Evolutionary conservation across 2,888 invertebrate genomes (phyloP).

Genomic region (Melangyna quadrimaculata): DNA sequence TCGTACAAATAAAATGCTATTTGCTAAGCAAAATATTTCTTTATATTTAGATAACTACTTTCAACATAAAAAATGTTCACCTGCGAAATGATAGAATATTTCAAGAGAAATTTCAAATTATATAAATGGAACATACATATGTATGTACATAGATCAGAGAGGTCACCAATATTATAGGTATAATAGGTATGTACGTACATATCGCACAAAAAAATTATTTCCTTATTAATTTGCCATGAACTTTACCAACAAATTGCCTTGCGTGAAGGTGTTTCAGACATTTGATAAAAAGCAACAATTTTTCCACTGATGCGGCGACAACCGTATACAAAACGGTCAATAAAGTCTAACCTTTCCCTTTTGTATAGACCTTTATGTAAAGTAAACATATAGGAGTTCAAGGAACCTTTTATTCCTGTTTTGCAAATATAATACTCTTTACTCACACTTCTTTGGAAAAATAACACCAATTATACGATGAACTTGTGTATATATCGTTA

Average conservation of each 20-base stretch:
- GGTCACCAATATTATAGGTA: no score
- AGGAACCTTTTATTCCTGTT: constrained; percentile 52
- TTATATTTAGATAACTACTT: no score
- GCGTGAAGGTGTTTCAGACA: not conserved
- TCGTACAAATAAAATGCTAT: not conserved
- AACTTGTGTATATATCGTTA: constrained; percentile 38
- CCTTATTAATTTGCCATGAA: not conserved
- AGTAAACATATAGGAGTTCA: constrained; percentile 45
- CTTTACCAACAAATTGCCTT: not conserved
- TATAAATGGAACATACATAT: no score
- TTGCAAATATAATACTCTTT: constrained; percentile 11
- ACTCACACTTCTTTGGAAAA: constrained; percentile 24
- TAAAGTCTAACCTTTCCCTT: constrained; percentile 11
- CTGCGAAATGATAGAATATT: not conserved
- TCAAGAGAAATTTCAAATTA: no score
- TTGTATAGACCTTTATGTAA: not conserved
- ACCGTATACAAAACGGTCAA: constrained; percentile 28
- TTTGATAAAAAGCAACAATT: constrained; percentile 22
- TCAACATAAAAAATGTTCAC: not conserved
- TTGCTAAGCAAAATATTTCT: not conserved
- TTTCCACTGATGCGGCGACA: not conserved
- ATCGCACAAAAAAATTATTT: not conserved
- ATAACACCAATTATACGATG: constrained; percentile 46
- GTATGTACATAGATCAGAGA: no score
- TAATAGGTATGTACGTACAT: no score